Evolutionary conservation across 2,113 vertebrate genomes (phyloP).

Genomic region (Anolis carolinensis): DNA sequence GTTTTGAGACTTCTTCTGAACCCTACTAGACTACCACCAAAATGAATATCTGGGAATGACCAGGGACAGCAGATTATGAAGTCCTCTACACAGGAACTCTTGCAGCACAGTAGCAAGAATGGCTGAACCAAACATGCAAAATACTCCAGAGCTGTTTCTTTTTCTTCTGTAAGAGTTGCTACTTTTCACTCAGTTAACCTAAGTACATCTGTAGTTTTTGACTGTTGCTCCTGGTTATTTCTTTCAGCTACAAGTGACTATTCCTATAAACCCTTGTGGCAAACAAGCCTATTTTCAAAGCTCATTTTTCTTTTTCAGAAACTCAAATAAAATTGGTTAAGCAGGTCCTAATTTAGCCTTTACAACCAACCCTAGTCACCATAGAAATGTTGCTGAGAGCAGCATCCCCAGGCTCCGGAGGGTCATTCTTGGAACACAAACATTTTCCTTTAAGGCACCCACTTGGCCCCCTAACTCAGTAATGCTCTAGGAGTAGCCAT

Average conservation of each 20-base stretch:
- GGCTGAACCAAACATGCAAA: not conserved
- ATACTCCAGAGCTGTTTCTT: not conserved
- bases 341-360: slow-evolving; percentile 19
- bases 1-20: no score
- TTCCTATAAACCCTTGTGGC: not conserved
- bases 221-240: not conserved
- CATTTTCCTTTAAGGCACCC: slow-evolving; percentile 26
- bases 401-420: slow-evolving; percentile 8
- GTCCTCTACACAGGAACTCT: not conserved
- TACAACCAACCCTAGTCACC: not conserved
- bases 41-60: not conserved
- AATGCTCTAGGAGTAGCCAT: slow-evolving; percentile 8
- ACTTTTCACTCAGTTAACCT: not conserved
- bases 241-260: not conserved
- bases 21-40: no score
- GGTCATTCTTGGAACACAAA: slow-evolving; percentile 3
- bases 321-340: not conserved
- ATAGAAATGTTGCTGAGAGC: slow-evolving; percentile 18
- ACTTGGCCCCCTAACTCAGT: slow-evolving; percentile 10
- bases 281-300: not conserved
- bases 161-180: not conserved
- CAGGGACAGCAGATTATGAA: not conserved
- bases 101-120: not conserved
- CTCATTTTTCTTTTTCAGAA: not conserved
- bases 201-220: not conserved